Conservation (phyloP, 2,797 vertebrate species). For the Chanos chanos region DNA sequence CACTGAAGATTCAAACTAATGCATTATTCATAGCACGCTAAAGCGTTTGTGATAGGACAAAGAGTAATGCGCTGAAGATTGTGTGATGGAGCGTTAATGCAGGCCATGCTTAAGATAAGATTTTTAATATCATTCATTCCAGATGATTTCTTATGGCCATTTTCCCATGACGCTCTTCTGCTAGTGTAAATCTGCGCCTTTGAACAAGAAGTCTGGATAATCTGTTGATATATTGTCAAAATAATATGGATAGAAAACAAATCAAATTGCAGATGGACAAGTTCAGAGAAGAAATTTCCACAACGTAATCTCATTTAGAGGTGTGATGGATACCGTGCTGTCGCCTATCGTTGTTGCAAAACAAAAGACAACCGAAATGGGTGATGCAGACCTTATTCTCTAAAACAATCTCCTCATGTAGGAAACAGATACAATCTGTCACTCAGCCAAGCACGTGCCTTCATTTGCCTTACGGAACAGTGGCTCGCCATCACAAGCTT, state of each 20-base stretch:
- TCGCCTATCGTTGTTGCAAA: not conserved
- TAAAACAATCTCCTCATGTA: too few species aligned
- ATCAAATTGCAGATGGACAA: not conserved
- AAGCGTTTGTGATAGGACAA: conserved; percentile 61
- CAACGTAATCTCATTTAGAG: not conserved
- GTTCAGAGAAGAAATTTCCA: conserved; percentile 1
- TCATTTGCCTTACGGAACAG: too few species aligned
- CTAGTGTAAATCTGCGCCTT: not conserved
- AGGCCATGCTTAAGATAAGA: conserved; percentile 39
- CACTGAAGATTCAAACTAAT: conserved; percentile 39
- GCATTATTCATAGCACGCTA: conserved; percentile 56
- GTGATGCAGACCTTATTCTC: too few species aligned
- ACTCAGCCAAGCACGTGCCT: too few species aligned
- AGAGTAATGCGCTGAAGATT: conserved; percentile 50
- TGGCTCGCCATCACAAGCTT: too few species aligned
- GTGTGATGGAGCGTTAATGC: conserved; percentile 26
- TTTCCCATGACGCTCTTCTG: not conserved
- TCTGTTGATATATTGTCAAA: conserved; percentile 6
- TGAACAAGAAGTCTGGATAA: conserved; percentile 10
- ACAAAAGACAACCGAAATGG: not conserved
- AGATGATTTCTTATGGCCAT: conserved; percentile 29
- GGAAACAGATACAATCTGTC: too few species aligned
- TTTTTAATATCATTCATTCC: conserved; percentile 46
- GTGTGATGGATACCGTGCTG: not conserved
- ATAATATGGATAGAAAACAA: not conserved